phyloP scores from a whole-genome alignment of 2,113 vertebrate species.

The Anas platyrhynchos region DNA sequence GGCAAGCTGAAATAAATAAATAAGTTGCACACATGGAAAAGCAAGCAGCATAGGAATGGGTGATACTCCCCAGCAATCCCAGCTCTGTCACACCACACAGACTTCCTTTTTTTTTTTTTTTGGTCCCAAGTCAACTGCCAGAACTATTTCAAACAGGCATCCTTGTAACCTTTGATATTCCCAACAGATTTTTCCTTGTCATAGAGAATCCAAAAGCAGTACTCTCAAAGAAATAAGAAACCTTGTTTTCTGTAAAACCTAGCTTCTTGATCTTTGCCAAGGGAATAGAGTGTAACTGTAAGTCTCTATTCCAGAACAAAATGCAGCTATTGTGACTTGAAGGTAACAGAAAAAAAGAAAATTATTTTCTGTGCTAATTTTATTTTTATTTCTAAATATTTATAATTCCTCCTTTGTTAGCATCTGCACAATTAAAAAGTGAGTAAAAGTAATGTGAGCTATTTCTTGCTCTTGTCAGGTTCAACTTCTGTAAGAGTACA shows the following conservation, averaged over 20 bases:
- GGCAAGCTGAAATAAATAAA: not conserved
- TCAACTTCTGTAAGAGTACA: not conserved
- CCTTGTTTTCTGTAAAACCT: not conserved
- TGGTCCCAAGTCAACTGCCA: not conserved
- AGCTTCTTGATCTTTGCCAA: not conserved
- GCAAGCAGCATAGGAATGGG: not conserved
- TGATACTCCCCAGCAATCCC: not conserved
- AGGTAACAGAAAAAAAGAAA: not conserved
- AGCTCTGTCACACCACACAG: not conserved
- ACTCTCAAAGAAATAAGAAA: not conserved
- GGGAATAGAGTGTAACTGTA: not conserved
- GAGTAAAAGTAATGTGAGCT: not conserved
- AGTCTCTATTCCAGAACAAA: not conserved
- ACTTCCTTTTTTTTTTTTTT: not conserved
- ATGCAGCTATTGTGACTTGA: not conserved
- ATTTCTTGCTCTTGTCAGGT: not conserved
- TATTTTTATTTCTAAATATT: not conserved
- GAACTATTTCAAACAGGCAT: not conserved
- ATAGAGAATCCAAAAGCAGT: not conserved
- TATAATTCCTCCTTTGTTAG: not conserved
- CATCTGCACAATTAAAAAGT: not conserved
- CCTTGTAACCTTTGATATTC: slow-evolving; percentile 2
- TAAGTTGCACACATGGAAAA: not conserved
- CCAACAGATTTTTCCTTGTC: slow-evolving; percentile 15
- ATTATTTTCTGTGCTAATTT: not conserved